These are phyloP conservation scores for Cydia pomonella DNA, from an alignment of 1,140 invertebrate species.

Conservation along the genomic window DNA sequence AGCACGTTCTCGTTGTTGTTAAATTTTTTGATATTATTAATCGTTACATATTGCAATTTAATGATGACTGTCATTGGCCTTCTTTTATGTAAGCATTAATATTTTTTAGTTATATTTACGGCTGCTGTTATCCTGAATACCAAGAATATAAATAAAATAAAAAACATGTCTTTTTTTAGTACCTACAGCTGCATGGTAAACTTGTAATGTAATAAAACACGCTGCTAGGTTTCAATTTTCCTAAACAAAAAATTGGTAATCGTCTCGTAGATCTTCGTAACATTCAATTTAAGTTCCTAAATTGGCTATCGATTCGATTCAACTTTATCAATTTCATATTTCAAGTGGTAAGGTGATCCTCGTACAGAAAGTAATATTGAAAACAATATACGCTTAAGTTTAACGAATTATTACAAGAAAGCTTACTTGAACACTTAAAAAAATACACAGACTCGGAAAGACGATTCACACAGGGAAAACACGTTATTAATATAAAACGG, in stretches of 20 bases:
- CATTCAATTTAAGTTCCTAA: conserved; percentile 17
- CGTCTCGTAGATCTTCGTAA: background rate
- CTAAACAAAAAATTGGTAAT: background rate
- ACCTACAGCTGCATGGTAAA: too few species aligned
- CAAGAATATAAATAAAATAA: too few species aligned
- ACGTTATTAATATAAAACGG: too few species aligned
- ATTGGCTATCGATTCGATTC: background rate
- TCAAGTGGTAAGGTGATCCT: background rate
- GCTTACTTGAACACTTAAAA: background rate
- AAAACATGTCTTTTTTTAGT: too few species aligned
- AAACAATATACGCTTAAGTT: background rate
- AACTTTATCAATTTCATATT: conserved; percentile 25
- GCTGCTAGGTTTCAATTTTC: background rate
- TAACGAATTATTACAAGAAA: background rate
- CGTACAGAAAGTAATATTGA: background rate
- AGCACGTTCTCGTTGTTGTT: too few species aligned
- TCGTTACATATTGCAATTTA: too few species aligned
- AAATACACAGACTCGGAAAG: background rate
- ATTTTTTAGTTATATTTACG: too few species aligned
- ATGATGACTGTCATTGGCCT: too few species aligned
- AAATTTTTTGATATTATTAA: too few species aligned
- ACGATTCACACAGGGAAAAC: too few species aligned
- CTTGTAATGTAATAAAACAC: background rate
- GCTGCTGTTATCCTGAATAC: too few species aligned
- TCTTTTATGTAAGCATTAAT: too few species aligned